Conservation (phyloP, 1,140 invertebrate species). For the Agrypnia vestita region DNA sequence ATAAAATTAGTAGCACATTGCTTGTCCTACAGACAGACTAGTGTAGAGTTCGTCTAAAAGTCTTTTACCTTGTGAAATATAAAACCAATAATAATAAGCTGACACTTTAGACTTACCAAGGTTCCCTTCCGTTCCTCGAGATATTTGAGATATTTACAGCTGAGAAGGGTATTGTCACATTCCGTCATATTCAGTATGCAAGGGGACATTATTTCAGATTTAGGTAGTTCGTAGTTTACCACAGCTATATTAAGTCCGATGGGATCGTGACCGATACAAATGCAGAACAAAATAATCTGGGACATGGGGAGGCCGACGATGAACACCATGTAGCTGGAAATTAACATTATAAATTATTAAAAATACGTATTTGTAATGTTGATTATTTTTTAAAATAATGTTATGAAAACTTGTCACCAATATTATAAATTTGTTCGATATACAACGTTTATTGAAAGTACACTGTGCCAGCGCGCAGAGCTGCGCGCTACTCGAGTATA, state of each 20-base stretch:
- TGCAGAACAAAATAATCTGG: slow-evolving; percentile 95
- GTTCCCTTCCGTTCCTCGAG: slow-evolving; percentile 77
- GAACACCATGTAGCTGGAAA: slow-evolving; percentile 86
- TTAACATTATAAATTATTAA: slow-evolving; percentile 14
- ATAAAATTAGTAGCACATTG: background rate
- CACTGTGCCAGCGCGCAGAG: no score
- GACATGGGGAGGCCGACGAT: slow-evolving; percentile 92
- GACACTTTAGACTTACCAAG: slow-evolving; percentile 70
- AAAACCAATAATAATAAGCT: background rate
- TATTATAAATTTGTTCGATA: no score
- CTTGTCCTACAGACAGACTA: background rate
- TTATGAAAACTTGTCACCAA: no score
- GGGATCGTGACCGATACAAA: slow-evolving; percentile 94
- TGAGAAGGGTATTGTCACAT: slow-evolving; percentile 80
- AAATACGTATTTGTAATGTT: no score
- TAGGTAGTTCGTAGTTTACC: slow-evolving; percentile 86
- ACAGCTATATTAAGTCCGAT: slow-evolving; percentile 86
- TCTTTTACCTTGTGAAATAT: background rate
- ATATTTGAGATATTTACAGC: slow-evolving; percentile 84
- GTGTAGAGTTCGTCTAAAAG: background rate
- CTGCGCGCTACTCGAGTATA: no score
- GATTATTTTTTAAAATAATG: no score
- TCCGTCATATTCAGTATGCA: slow-evolving; percentile 67
- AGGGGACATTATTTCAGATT: slow-evolving; percentile 72
- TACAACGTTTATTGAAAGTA: no score